Percentiles rank a stretch among this genome's conserved stretches.
Conservation (phyloP, 2,888 invertebrate genomes). For the Andricus curvator region DNA sequence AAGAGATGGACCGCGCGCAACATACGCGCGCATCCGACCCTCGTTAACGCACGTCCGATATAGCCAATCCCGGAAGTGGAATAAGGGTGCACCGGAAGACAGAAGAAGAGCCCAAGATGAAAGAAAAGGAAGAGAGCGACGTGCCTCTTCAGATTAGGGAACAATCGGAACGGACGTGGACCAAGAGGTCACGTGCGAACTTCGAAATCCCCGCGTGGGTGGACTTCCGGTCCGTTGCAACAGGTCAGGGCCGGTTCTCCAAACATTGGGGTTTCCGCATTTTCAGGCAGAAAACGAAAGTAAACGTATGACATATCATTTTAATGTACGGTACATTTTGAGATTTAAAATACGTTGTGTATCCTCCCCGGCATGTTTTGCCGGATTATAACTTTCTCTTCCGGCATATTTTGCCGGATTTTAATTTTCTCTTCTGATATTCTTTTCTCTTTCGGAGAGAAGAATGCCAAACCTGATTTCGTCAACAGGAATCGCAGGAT, state of each 20-base stretch:
- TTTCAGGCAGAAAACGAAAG: neutral
- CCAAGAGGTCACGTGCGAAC: constrained; percentile 51
- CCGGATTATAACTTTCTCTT: too few relatives aligned
- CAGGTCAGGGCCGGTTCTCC: constrained; percentile 55
- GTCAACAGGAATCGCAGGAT: too few relatives aligned
- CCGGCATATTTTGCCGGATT: too few relatives aligned
- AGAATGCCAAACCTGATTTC: too few relatives aligned
- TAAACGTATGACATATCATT: neutral
- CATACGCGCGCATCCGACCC: constrained; percentile 65
- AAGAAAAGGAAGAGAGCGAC: constrained; percentile 55
- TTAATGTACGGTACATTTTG: too few relatives aligned
- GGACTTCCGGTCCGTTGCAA: constrained; percentile 54
- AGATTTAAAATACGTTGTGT: too few relatives aligned
- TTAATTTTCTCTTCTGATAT: too few relatives aligned
- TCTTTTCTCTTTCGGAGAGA: too few relatives aligned
- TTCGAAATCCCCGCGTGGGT: constrained; percentile 38
- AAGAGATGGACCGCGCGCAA: constrained; percentile 62
- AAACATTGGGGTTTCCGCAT: neutral
- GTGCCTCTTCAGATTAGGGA: constrained; percentile 47
- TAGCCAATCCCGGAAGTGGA: constrained; percentile 59
- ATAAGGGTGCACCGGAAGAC: constrained; percentile 48
- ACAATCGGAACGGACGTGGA: constrained; percentile 43
- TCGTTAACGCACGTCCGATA: constrained; percentile 61
- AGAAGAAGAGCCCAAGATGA: constrained; percentile 39
- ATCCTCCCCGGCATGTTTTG: too few relatives aligned